phyloP scores from a whole-genome alignment of 2,797 vertebrate genomes.

The Nannoperca obscura region DNA sequence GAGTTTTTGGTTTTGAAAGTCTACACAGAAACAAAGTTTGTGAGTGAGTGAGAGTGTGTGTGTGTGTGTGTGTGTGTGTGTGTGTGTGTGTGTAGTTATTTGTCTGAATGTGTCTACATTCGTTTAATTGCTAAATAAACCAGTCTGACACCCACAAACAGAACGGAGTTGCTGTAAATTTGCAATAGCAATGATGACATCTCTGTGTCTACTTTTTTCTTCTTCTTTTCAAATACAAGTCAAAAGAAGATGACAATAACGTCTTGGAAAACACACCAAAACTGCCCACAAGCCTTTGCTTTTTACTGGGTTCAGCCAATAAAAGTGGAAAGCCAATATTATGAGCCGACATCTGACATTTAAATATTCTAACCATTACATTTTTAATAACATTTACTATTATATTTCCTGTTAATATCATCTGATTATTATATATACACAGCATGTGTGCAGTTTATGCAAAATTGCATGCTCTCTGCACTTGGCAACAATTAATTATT shows the following conservation, averaged over 20 bases:
- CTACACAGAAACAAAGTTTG: constrained; percentile 7
- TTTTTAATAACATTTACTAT: background rate
- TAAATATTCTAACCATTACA: accelerated
- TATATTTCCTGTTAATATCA: background rate
- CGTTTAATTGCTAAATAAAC: constrained; percentile 21
- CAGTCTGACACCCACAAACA: constrained; percentile 39
- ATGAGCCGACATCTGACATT: background rate
- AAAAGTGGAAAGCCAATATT: background rate
- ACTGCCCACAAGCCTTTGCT: background rate
- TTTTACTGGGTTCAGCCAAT: background rate
- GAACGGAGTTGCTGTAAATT: constrained; percentile 16
- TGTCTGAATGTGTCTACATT: constrained; percentile 28
- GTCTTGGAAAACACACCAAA: background rate
- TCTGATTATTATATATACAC: background rate
- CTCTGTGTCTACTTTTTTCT: background rate
- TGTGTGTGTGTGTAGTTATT: background rate
- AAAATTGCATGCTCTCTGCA: background rate
- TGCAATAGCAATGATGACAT: background rate
- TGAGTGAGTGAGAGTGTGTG: constrained; percentile 3
- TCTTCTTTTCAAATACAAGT: no score
- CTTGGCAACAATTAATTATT: constrained; percentile 5
- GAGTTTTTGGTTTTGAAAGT: constrained; percentile 29
- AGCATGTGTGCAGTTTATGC: background rate
- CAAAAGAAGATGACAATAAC: background rate
- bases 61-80: background rate